Evolutionary conservation across 1,140 invertebrate species (phyloP).

Genomic region (Archivesica marissinica): DNA sequence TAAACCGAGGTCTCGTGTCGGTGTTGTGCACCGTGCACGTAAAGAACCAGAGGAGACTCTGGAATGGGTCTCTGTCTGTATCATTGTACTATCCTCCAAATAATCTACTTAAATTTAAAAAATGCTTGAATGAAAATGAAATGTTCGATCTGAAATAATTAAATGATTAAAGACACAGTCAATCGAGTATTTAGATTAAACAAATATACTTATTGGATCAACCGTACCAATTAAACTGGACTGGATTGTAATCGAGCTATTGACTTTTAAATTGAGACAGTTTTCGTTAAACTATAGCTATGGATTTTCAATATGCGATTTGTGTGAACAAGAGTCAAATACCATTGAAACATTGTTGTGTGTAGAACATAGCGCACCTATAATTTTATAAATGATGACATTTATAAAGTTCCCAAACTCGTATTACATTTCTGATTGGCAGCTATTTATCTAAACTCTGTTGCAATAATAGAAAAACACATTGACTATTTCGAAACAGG

Average conservation of each 20-base stretch:
- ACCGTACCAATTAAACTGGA: not conserved
- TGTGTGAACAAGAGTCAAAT: not conserved
- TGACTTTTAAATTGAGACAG: not conserved
- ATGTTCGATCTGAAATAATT: too few relatives aligned
- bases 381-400: not conserved
- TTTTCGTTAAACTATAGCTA: not conserved
- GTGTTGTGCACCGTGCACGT: too few relatives aligned
- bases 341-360: not conserved
- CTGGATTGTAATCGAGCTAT: not conserved
- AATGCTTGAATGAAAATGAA: too few relatives aligned
- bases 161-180: too few relatives aligned
- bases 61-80: too few relatives aligned
- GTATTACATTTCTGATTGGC: not conserved
- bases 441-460: not conserved
- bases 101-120: too few relatives aligned
- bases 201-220: not conserved
- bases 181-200: constrained; percentile 15
- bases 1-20: too few relatives aligned
- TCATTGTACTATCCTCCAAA: too few relatives aligned
- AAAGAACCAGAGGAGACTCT: too few relatives aligned
- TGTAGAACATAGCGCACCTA: not conserved
- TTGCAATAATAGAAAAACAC: not conserved
- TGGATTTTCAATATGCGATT: too few relatives aligned
- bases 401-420: not conserved
- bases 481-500: too few relatives aligned